Evolutionary conservation across 2,888 invertebrate species (phyloP).

Genomic region (Bellardia pandia): DNA sequence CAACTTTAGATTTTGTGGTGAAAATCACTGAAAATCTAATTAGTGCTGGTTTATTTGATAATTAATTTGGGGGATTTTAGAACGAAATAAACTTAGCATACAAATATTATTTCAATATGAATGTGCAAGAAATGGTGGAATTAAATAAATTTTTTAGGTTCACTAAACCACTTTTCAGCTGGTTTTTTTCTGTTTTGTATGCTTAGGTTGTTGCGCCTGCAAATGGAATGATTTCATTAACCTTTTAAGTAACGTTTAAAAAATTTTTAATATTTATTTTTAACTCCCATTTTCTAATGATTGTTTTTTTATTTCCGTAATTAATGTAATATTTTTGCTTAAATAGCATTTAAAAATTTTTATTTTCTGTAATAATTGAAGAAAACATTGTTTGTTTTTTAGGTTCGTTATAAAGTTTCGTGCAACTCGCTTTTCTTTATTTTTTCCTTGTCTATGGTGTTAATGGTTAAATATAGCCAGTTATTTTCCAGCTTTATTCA

Average conservation of each 20-base stretch:
- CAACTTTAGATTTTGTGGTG: not conserved
- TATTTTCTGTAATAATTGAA: not conserved
- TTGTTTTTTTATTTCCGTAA: not conserved
- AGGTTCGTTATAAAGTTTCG: not conserved
- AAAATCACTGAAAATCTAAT: not conserved
- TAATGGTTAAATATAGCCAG: not conserved
- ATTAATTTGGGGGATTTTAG: not conserved
- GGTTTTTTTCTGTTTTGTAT: no score
- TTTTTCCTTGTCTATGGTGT: not conserved
- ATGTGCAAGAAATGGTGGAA: no score
- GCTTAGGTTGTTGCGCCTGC: no score
- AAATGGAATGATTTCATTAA: no score
- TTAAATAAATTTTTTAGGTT: no score
- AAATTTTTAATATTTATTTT: no score
- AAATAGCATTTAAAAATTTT: not conserved
- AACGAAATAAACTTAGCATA: no score
- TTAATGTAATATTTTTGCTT: not conserved
- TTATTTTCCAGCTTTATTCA: slow-evolving; percentile 13
- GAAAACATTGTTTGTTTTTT: not conserved
- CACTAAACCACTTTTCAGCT: no score
- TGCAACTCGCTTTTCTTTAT: not conserved
- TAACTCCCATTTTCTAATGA: no score
- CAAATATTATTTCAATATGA: no score
- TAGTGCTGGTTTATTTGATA: not conserved
- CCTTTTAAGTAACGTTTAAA: no score